Conservation (phyloP, 2,888 invertebrate genomes). For the Cheilosia soror region DNA sequence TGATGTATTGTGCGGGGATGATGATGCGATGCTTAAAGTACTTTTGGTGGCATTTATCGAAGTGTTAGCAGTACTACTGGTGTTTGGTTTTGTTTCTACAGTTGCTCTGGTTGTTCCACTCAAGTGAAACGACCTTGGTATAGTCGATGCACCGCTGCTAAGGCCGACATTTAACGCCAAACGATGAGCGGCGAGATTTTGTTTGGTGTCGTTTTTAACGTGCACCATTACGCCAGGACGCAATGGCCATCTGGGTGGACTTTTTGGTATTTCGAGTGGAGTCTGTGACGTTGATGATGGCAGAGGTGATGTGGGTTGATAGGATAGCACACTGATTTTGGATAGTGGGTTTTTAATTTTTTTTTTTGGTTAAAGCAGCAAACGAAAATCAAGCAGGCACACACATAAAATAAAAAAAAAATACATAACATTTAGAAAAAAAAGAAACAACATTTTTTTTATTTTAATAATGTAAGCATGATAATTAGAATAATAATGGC, state of each 20-base stretch:
- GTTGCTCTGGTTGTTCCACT: constrained; percentile 50
- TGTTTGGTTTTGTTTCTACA: constrained; percentile 31
- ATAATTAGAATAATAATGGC: constrained; percentile 54
- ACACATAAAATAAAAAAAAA: constrained; percentile 53
- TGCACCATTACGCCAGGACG: constrained; percentile 95
- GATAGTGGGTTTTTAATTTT: constrained; percentile 46
- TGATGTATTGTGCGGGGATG: constrained; percentile 4
- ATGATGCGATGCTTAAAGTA: constrained; percentile 63
- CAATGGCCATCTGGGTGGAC: constrained; percentile 90
- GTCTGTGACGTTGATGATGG: constrained; percentile 76
- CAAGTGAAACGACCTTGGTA: constrained; percentile 73
- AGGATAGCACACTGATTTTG: constrained; percentile 81
- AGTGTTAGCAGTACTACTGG: constrained; percentile 2
- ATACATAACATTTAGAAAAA: constrained; percentile 59
- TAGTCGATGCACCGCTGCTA: constrained; percentile 53
- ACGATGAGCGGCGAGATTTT: constrained; percentile 87
- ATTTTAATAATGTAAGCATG: constrained; percentile 50
- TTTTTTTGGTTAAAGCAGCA: constrained; percentile 49
- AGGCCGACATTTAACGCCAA: constrained; percentile 76
- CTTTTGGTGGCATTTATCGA: constrained; percentile 57
- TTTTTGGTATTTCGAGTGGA: constrained; percentile 81
- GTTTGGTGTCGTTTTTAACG: constrained; percentile 89
- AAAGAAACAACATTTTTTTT: constrained; percentile 34
- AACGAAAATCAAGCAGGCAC: constrained; percentile 61
- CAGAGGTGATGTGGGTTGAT: constrained; percentile 79